Evolutionary conservation across 2,797 vertebrate species (phyloP).

Genomic region (Aselliscus stoliczkanus): DNA sequence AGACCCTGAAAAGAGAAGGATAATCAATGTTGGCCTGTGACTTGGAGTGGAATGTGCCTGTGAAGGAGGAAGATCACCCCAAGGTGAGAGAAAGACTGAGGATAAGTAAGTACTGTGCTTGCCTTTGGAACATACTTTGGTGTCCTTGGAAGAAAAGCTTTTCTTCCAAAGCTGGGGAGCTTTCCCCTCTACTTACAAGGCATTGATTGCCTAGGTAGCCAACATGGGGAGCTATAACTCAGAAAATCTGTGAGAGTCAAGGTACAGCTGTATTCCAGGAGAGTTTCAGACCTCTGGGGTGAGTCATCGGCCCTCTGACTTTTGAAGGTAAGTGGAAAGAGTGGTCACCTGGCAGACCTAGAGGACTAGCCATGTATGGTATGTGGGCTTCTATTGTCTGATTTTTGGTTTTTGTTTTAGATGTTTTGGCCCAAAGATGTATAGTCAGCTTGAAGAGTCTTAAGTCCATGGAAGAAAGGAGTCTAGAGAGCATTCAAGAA

Average conservation of each 20-base stretch:
- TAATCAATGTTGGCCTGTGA: neutral
- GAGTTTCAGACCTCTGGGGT: fast-evolving
- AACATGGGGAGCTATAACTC: no score
- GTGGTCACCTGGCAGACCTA: neutral
- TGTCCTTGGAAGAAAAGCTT: neutral
- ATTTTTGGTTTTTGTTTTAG: neutral
- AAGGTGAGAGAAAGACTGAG: neutral
- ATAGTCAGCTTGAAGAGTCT: neutral
- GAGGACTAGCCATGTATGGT: neutral
- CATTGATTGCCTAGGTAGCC: neutral
- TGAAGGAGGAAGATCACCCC: neutral
- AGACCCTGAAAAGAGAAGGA: neutral
- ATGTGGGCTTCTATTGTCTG: neutral
- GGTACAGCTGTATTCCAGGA: neutral
- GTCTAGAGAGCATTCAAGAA: neutral
- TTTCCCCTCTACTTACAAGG: neutral
- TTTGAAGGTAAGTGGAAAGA: neutral
- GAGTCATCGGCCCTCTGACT: neutral
- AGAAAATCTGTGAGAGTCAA: neutral
- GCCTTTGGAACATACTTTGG: neutral
- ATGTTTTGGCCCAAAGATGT: neutral
- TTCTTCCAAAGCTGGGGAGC: neutral
- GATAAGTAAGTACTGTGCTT: neutral
- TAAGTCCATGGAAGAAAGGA: neutral
- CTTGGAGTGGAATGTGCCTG: neutral